Conservation (phyloP, 2,113 vertebrate species). For the Amia ocellicauda region DNA sequence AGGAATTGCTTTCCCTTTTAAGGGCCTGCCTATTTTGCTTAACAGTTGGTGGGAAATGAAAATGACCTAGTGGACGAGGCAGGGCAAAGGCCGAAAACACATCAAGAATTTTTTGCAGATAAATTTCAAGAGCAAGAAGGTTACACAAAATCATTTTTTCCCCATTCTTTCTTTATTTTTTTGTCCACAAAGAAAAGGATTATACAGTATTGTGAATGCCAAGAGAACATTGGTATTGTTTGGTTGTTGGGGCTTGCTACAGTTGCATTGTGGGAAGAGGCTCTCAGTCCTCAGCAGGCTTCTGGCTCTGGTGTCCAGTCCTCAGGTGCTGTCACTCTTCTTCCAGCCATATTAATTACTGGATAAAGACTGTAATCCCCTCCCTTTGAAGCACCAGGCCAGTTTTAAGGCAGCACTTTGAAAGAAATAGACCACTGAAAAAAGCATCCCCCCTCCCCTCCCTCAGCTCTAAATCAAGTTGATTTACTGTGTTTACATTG, state of each 20-base stretch:
- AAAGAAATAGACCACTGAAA: slow-evolving; percentile 70
- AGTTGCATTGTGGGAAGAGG: slow-evolving; percentile 71
- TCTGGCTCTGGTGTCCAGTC: slow-evolving; percentile 74
- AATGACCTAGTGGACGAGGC: slow-evolving; percentile 72
- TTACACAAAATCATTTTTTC: slow-evolving; percentile 49
- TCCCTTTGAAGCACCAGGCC: slow-evolving; percentile 87
- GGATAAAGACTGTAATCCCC: slow-evolving; percentile 91
- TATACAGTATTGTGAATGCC: slow-evolving; percentile 54
- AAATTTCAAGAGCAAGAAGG: slow-evolving; percentile 58
- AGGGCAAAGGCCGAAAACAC: slow-evolving; percentile 73
- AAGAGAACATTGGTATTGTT: slow-evolving; percentile 54
- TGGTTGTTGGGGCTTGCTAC: slow-evolving; percentile 53
- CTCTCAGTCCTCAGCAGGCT: slow-evolving; percentile 74
- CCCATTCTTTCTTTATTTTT: slow-evolving; percentile 25
- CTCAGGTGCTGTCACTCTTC: slow-evolving; percentile 84
- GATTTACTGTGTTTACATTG: slow-evolving; percentile 67
- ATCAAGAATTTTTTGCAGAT: slow-evolving; percentile 65
- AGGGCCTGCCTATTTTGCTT: slow-evolving; percentile 73
- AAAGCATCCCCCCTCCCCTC: slow-evolving; percentile 44
- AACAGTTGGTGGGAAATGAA: slow-evolving; percentile 89
- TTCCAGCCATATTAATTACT: slow-evolving; percentile 95
- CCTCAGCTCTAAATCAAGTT: slow-evolving; percentile 58
- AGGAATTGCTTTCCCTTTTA: slow-evolving; percentile 65
- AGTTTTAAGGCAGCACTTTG: slow-evolving; percentile 86
- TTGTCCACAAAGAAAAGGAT: slow-evolving; percentile 31